A percentile compares a stretch with the other conserved stretches of the same genome.
These are phyloP conservation scores for Australoheros scitulus DNA, from an alignment of 2,113 vertebrate genomes.

Conservation along the genomic window DNA sequence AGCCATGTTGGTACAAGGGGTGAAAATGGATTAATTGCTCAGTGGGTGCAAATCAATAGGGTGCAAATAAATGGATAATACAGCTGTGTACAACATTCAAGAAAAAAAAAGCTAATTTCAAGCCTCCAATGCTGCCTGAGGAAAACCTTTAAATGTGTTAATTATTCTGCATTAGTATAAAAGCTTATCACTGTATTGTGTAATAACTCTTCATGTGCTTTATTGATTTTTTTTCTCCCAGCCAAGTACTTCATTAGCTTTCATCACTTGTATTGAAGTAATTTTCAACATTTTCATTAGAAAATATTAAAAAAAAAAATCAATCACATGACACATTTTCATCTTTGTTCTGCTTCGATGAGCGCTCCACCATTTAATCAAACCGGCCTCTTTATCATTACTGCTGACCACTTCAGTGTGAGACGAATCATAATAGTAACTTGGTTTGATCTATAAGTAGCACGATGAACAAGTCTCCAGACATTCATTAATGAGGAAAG, in stretches of 20 bases:
- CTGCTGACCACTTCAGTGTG: background rate
- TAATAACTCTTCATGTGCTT: constrained; percentile 9
- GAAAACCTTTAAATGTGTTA: constrained; percentile 29
- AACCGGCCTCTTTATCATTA: constrained; percentile 1
- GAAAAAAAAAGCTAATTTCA: constrained; percentile 13
- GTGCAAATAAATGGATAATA: background rate
- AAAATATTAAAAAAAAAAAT: background rate
- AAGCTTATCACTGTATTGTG: background rate
- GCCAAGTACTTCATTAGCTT: constrained; percentile 11
- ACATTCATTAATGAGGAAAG: constrained; percentile 7
- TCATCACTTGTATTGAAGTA: constrained; percentile 7
- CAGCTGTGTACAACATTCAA: background rate
- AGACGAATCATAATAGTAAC: background rate
- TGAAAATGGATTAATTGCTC: constrained; percentile 24
- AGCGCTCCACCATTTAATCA: background rate
- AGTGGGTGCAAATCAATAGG: constrained; percentile 21
- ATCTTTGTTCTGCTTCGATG: background rate
- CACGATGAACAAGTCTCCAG: background rate
- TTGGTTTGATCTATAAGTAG: constrained; percentile 7
- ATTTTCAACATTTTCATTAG: constrained; percentile 28
- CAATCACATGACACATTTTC: background rate
- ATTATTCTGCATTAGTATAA: constrained; percentile 33
- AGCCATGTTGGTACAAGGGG: background rate
- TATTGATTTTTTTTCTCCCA: background rate
- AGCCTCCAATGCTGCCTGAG: constrained; percentile 5